Conservation (phyloP, 2,113 vertebrate genomes). For the Syngnathoides biaculeatus region DNA sequence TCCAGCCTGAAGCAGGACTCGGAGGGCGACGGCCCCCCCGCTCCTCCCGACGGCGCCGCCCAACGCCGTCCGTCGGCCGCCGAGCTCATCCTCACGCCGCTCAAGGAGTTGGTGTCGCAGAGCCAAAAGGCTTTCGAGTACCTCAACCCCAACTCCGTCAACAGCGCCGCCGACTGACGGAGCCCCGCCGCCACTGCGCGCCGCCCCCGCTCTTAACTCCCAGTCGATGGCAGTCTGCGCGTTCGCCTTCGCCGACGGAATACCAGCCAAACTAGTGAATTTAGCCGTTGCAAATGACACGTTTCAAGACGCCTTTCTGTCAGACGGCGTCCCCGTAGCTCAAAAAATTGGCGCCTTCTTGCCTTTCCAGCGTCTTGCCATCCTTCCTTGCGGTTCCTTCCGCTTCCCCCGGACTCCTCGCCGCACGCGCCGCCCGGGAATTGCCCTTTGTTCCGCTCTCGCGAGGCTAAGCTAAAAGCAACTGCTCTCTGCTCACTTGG, state of each 20-base stretch:
- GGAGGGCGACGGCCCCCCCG: slow-evolving; percentile 11
- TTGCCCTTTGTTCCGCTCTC: not conserved
- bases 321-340: too few relatives aligned
- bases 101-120: slow-evolving; percentile 67
- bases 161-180: slow-evolving; percentile 18
- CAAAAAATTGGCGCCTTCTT: too few relatives aligned
- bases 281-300: too few relatives aligned
- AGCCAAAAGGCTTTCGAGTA: slow-evolving; percentile 70
- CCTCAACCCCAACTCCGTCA: slow-evolving; percentile 49
- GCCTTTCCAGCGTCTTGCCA: too few relatives aligned
- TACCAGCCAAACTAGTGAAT: not conserved
- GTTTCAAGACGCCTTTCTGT: too few relatives aligned
- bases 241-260: not conserved
- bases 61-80: slow-evolving; percentile 50
- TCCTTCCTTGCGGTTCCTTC: too few relatives aligned
- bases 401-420: not conserved
- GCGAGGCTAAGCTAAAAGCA: not conserved
- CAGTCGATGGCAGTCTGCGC: slow-evolving; percentile 17
- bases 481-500: not conserved
- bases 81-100: slow-evolving; percentile 61
- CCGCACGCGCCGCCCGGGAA: too few relatives aligned
- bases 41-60: slow-evolving; percentile 1
- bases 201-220: not conserved
- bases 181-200: not conserved
- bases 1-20: slow-evolving; percentile 33